Percentiles rank a stretch among this genome's conserved stretches.
phyloP scores from a whole-genome alignment of 2,113 vertebrate species.

The Dascyllus trimaculatus region DNA sequence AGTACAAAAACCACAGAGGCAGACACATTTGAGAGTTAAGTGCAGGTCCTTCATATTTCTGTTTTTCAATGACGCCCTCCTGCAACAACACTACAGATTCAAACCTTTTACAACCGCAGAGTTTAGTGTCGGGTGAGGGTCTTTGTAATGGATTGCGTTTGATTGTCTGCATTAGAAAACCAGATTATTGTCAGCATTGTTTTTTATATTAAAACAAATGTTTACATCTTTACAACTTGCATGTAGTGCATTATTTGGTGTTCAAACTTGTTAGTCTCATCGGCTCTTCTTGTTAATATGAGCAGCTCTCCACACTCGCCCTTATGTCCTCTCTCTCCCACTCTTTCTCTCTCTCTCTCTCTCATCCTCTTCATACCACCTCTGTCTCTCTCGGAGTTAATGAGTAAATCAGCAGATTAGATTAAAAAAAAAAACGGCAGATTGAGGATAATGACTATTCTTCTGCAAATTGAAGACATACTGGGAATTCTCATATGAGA shows the following conservation, averaged over 20 bases:
- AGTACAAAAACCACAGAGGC: no score
- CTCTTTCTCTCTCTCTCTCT: conserved; percentile 29
- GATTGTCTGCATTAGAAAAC: no score
- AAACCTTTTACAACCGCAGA: no score
- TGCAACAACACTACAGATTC: no score
- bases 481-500: conserved; percentile 6
- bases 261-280: conserved; percentile 46
- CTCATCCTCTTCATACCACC: conserved; percentile 54
- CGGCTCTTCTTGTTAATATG: conserved; percentile 38
- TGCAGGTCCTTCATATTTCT: no score
- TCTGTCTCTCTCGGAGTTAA: conserved; percentile 56
- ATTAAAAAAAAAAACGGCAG: conserved; percentile 32
- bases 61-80: no score
- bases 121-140: no score
- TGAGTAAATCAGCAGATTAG: conserved; percentile 58
- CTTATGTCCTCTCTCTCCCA: conserved; percentile 50
- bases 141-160: no score
- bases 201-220: background rate
- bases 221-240: background rate
- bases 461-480: conserved; percentile 26
- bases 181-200: no score
- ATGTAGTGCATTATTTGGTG: conserved; percentile 48
- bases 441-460: conserved; percentile 37
- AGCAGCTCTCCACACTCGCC: conserved; percentile 63
- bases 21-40: no score